Conservation (phyloP, 1,140 invertebrate genomes). For the Ceratitis capitata region DNA sequence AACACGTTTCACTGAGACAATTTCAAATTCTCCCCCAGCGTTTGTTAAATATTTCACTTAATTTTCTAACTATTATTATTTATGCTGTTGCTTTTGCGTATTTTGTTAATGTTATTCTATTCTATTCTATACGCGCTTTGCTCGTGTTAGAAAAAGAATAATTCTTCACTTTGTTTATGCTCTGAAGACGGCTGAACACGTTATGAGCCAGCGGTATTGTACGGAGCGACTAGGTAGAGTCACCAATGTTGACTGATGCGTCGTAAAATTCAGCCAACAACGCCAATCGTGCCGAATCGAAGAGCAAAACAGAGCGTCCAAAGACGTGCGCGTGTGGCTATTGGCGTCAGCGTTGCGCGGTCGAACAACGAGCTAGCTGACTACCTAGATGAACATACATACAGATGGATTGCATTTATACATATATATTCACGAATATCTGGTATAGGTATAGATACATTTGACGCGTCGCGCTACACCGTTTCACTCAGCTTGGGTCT, state of each 20-base stretch:
- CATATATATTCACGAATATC: neutral
- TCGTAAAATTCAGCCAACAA: neutral
- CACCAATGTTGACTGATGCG: neutral
- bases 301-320: slow-evolving; percentile 12
- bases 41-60: neutral
- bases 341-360: neutral
- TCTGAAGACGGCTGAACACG: neutral
- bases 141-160: neutral
- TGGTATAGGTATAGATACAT: neutral
- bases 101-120: neutral
- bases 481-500: neutral
- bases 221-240: neutral
- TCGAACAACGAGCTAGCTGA: too few species aligned
- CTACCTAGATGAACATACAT: too few species aligned
- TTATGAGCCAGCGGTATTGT: neutral
- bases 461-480: too few species aligned
- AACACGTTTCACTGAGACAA: too few species aligned
- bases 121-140: too few species aligned
- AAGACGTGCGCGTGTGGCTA: slow-evolving; percentile 8
- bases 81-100: neutral
- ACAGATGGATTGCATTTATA: neutral
- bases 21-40: too few species aligned
- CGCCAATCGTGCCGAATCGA: slow-evolving; percentile 23
- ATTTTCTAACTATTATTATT: neutral
- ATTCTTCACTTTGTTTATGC: neutral